Conservation (phyloP, 2,113 vertebrate genomes). For the Microcebus ravelobensis region DNA sequence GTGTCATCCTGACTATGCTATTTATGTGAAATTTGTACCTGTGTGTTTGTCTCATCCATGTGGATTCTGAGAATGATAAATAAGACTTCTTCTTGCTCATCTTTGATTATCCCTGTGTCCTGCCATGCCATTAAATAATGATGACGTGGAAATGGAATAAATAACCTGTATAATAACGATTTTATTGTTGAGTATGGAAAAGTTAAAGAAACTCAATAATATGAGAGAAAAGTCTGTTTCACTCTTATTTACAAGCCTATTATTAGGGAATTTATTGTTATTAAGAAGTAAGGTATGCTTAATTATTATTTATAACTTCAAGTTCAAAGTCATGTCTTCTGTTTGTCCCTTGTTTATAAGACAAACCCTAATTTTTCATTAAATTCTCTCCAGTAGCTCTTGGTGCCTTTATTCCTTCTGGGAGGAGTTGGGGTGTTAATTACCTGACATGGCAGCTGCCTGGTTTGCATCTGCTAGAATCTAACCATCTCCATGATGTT, state of each 20-base stretch:
- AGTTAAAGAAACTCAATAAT: background rate
- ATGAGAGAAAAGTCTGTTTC: background rate
- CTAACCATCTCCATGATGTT: slow-evolving; percentile 72
- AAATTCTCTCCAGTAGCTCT: background rate
- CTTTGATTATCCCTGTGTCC: background rate
- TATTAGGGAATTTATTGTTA: background rate
- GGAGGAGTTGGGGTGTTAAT: background rate
- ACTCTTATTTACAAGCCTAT: background rate
- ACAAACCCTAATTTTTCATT: background rate
- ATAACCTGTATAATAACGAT: background rate
- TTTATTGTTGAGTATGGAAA: background rate
- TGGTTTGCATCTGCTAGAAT: slow-evolving; percentile 64
- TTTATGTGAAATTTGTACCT: background rate
- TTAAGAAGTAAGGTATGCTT: background rate
- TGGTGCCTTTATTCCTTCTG: background rate
- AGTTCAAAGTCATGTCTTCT: background rate
- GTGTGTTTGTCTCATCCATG: background rate
- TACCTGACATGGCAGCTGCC: slow-evolving; percentile 64
- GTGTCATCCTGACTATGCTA: accelerated
- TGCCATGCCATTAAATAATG: background rate
- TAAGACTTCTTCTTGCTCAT: background rate
- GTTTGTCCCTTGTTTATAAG: background rate
- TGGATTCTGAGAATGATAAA: background rate
- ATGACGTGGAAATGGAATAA: background rate
- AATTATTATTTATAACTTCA: background rate